Percentiles rank a stretch among this genome's conserved stretches.
Evolutionary conservation across 2,888 invertebrate genomes (phyloP).

Genomic region (Apamea anceps): DNA sequence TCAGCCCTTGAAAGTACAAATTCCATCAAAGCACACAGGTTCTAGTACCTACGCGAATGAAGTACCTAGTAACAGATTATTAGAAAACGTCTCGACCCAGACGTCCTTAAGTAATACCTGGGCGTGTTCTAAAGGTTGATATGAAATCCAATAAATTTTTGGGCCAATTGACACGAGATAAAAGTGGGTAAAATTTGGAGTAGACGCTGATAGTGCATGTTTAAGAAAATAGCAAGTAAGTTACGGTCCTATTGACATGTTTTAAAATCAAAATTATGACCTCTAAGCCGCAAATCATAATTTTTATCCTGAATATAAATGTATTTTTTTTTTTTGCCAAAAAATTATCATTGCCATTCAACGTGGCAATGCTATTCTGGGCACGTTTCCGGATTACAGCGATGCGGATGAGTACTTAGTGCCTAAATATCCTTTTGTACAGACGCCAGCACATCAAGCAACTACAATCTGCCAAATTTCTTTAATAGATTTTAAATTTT

Average conservation of each 20-base stretch:
- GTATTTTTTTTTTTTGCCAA: too few species aligned
- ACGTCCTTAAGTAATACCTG: constrained; percentile 43
- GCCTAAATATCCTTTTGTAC: too few species aligned
- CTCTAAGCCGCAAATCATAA: background rate
- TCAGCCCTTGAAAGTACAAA: constrained; percentile 7
- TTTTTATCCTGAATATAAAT: background rate
- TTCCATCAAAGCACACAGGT: constrained; percentile 4
- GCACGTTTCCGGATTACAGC: too few species aligned
- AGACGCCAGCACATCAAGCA: too few species aligned
- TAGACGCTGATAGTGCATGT: constrained; percentile 28
- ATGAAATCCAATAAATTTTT: constrained; percentile 55
- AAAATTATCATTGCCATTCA: too few species aligned
- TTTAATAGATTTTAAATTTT: too few species aligned
- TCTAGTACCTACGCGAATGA: constrained; percentile 18
- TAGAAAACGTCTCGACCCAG: constrained; percentile 31
- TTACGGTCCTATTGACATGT: background rate
- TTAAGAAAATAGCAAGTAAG: background rate
- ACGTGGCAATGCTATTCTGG: too few species aligned
- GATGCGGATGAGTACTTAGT: too few species aligned
- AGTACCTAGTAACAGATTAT: constrained; percentile 32
- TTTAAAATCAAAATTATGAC: background rate
- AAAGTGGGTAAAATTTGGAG: constrained; percentile 5
- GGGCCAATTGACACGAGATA: constrained; percentile 34
- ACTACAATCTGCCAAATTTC: too few species aligned
- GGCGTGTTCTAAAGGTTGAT: constrained; percentile 32